A percentile compares a stretch with the other conserved stretches of the same genome.
Evolutionary conservation across 2,113 vertebrate genomes (phyloP).

Genomic region (Macaca fascicularis): T2T-MFA8v1.1 NC_088376.1:40474001-40474500

Average conservation of each 20-base stretch:
- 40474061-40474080: background rate
- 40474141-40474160: background rate
- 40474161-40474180: background rate
- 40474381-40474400: background rate
- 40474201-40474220: background rate
- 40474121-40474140: background rate
- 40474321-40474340: background rate
- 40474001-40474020: background rate
- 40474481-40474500: background rate
- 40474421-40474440: background rate
- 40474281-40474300: background rate
- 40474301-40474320: background rate
- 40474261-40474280: background rate
- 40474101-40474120: background rate
- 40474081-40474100: background rate
- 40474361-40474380: background rate
- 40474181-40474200: background rate
- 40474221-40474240: background rate
- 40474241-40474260: background rate
- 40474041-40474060: background rate
- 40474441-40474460: background rate
- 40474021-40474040: background rate
- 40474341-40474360: background rate
- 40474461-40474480: background rate
- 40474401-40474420: background rate